Base-by-base conservation (phyloP, 2,797 vertebrate genomes). In the Sebastes cheni region DNA sequence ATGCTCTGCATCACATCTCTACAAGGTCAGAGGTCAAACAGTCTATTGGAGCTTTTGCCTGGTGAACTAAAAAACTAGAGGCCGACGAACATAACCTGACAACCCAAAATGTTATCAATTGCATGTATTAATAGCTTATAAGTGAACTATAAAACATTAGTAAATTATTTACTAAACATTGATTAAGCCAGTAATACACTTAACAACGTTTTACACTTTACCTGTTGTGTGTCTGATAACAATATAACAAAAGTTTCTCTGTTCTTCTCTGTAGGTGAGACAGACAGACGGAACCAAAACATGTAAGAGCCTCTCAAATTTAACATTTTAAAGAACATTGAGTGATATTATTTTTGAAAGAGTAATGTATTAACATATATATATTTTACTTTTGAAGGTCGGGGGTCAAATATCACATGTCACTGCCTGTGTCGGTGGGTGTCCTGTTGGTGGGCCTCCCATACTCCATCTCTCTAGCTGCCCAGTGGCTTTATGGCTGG, bases 401-500 rank as follows among this genome's bases (percentile, higher is more conserved):
- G 58, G 80, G 58, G 13, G 39, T 92, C 3, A 94, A 91, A 78
- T 82, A 68, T 64, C 89, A 83, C 32, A 50, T 94, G 80, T 91
- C 88, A 11, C 62, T 95, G 34, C 93, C 94, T n/a, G 69, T 95
- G 79, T 90, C 88, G 6, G 92, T 86, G 8, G 95, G 93, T 2
- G 80, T 89, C 23, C 4, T 96, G 56, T 72, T 95, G 77, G 89
- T 96, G 18, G 94, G 88, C 9, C 68, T 96, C 34, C 94, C 92
- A 1, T 96, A 95, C 81, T 90, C 93, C 58, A 78, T 96, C 78
- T 95, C 94, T 62, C 60, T 96, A 3, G 79, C 89, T 42, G 88
- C 74, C 34, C 96, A 96, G 85, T 95, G 92, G 91, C 32, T 95
- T 54, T 93, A 93, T 32, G 95, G 95, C 46, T 96, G 94, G 95